Percentiles rank a stretch among this genome's conserved stretches.
These are phyloP conservation scores for Sphenodon punctatus DNA, from an alignment of 2,797 vertebrate species.

Conservation along the genomic window DNA sequence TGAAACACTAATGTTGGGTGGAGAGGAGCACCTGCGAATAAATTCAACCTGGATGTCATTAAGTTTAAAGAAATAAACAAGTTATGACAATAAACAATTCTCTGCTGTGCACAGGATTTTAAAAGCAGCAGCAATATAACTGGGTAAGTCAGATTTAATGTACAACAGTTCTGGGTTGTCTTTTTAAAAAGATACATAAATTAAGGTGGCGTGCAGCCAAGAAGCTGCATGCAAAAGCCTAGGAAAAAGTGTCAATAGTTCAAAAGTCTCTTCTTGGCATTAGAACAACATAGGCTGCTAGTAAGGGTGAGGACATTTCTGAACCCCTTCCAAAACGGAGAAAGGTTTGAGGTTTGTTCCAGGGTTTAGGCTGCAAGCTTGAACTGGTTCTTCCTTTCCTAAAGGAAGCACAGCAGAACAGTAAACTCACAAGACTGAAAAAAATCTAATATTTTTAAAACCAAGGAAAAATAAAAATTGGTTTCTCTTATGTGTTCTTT, in stretches of 20 bases:
- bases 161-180: neutral
- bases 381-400: constrained; percentile 5
- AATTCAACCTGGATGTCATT: constrained; percentile 50
- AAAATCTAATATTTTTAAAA: too few relatives aligned
- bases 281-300: constrained; percentile 7
- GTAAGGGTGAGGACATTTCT: constrained; percentile 33
- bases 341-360: neutral
- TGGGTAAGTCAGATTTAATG: neutral
- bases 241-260: neutral
- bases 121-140: constrained; percentile 34
- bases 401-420: constrained; percentile 23
- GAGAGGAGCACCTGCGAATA: constrained; percentile 61
- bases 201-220: neutral
- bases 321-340: constrained; percentile 14
- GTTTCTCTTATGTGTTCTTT: too few relatives aligned
- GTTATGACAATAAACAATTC: constrained; percentile 14
- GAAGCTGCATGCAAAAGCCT: neutral
- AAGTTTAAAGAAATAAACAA: constrained; percentile 61
- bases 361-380: constrained; percentile 32
- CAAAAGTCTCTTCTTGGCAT: constrained; percentile 33
- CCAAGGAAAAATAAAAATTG: too few relatives aligned
- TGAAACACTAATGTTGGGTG: constrained; percentile 53
- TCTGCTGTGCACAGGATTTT: neutral
- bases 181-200: neutral
- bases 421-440: too few relatives aligned